phyloP scores from a whole-genome alignment of 2,113 vertebrate genomes.

The Apaloderma vittatum region DNA sequence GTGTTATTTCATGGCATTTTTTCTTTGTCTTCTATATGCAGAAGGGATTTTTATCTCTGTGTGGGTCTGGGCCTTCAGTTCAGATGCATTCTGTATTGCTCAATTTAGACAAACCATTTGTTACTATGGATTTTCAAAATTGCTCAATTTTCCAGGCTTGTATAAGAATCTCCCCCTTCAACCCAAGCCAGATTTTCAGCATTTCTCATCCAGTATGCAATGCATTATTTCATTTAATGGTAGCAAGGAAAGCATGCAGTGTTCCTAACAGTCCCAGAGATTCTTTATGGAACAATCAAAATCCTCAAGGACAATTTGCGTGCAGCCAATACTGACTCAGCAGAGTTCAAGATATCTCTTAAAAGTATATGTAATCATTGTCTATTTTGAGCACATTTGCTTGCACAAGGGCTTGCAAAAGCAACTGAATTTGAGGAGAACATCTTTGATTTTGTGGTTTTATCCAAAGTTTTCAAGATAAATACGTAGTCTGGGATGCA shows the following conservation, averaged over 20 bases:
- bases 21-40: background rate
- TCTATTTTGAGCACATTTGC: background rate
- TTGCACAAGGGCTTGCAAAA: background rate
- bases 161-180: background rate
- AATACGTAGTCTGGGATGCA: rapidly evolving
- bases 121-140: conserved; percentile 38
- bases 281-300: background rate
- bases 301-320: conserved; percentile 16
- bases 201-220: background rate
- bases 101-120: background rate
- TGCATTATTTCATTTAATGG: background rate
- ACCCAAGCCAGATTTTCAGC: background rate
- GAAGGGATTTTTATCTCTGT: conserved; percentile 9
- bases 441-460: background rate
- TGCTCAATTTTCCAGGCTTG: background rate
- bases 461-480: background rate
- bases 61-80: background rate
- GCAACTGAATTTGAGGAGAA: background rate
- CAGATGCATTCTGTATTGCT: background rate
- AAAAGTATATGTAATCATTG: background rate
- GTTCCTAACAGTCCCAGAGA: background rate
- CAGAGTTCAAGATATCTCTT: background rate
- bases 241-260: background rate
- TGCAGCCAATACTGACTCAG: background rate
- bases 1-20: background rate